phyloP scores from a whole-genome alignment of 2,113 vertebrate genomes.

The Pagrus major region DNA sequence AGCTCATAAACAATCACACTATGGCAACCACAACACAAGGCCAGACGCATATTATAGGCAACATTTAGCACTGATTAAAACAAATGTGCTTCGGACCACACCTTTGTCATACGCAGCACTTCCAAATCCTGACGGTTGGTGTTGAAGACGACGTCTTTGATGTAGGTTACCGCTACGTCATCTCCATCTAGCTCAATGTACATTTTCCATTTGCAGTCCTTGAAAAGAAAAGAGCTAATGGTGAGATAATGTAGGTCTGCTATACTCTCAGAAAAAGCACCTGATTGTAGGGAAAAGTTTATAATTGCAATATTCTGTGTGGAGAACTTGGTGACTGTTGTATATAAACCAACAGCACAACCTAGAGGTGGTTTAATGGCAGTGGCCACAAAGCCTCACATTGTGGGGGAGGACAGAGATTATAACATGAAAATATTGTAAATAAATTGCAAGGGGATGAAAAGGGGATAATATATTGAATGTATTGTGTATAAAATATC shows the following conservation, averaged over 20 bases:
- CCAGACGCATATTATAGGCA: not conserved
- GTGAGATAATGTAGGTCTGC: slow-evolving; percentile 24
- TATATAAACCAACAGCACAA: slow-evolving; percentile 85
- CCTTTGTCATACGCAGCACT: slow-evolving; percentile 95
- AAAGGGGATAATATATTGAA: not conserved
- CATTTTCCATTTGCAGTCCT: slow-evolving; percentile 99
- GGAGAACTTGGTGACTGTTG: slow-evolving; percentile 46
- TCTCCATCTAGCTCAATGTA: slow-evolving; percentile 99
- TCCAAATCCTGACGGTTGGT: slow-evolving; percentile 91
- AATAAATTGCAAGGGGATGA: not conserved
- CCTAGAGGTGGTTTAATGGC: slow-evolving; percentile 79
- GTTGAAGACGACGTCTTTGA: slow-evolving; percentile 97
- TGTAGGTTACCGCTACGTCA: slow-evolving; percentile 95
- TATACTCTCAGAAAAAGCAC: slow-evolving; percentile 22
- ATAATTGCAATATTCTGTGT: slow-evolving; percentile 33
- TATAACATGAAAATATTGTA: not conserved
- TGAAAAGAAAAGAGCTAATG: slow-evolving; percentile 75
- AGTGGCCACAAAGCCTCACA: slow-evolving; percentile 22
- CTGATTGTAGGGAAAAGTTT: slow-evolving; percentile 52
- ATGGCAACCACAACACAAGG: not conserved
- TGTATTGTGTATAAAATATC: not conserved
- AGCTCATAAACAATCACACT: not conserved
- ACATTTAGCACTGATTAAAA: not conserved
- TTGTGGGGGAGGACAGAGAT: slow-evolving; percentile 33
- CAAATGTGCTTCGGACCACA: slow-evolving; percentile 59